Evolutionary conservation across 1,140 invertebrate genomes (phyloP).

Genomic region (Pseudachorutes palmiensis): DNA sequence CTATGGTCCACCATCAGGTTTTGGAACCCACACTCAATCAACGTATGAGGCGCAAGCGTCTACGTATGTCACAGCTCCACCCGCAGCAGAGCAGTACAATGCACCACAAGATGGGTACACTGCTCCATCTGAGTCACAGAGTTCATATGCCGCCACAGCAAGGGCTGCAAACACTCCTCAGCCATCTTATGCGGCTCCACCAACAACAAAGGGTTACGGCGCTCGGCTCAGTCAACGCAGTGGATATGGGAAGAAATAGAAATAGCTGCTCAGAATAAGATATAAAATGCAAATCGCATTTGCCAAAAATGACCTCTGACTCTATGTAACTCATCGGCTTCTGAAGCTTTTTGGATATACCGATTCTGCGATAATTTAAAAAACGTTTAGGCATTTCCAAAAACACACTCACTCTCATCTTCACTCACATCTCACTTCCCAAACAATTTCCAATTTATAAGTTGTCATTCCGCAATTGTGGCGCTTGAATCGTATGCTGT

Average conservation of each 20-base stretch:
- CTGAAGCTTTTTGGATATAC: too few species aligned
- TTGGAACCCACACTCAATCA: not conserved
- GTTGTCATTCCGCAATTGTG: too few species aligned
- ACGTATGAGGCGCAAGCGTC: conserved; percentile 6
- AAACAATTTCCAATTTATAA: too few species aligned
- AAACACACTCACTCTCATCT: too few species aligned
- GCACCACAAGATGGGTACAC: too few species aligned
- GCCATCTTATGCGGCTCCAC: not conserved
- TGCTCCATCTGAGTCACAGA: not conserved
- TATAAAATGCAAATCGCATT: not conserved
- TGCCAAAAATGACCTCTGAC: not conserved
- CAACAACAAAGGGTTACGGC: not conserved
- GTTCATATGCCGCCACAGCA: not conserved
- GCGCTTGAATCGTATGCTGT: too few species aligned
- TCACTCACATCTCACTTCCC: too few species aligned
- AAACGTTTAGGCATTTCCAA: too few species aligned
- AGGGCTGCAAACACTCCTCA: not conserved
- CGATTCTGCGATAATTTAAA: too few species aligned
- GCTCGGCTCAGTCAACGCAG: not conserved
- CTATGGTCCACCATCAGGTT: not conserved
- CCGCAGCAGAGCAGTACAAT: too few species aligned
- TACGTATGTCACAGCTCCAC: too few species aligned
- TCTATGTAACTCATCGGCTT: too few species aligned
- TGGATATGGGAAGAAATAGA: not conserved
- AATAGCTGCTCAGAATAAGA: not conserved